These are phyloP conservation scores for Drosophila ananassae DNA, from an alignment of 1,140 invertebrate genomes.

Conservation along the genomic window DNA sequence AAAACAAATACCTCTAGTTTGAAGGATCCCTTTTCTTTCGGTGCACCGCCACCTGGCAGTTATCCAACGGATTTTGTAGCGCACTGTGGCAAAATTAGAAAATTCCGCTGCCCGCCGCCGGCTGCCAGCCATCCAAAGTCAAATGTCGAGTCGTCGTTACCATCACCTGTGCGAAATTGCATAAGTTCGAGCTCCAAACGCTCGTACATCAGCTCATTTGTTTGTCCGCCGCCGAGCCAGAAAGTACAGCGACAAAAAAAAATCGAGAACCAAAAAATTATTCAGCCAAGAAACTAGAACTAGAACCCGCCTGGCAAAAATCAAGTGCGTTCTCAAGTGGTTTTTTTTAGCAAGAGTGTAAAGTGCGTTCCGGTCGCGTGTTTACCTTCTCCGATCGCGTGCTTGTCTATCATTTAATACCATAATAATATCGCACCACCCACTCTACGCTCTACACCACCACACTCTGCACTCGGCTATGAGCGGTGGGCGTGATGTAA, in stretches of 20 bases:
- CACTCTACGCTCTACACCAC: neutral
- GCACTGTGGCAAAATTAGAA: slow-evolving; percentile 66
- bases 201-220: slow-evolving; percentile 69
- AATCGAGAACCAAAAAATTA: neutral
- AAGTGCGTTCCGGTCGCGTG: slow-evolving; percentile 77
- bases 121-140: slow-evolving; percentile 60
- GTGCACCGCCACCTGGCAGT: slow-evolving; percentile 67
- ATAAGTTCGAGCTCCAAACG: slow-evolving; percentile 68
- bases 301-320: slow-evolving; percentile 8
- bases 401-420: slow-evolving; percentile 39
- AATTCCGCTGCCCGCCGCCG: slow-evolving; percentile 35
- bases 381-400: slow-evolving; percentile 60
- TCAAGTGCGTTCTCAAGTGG: slow-evolving; percentile 55
- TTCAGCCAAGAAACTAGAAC: slow-evolving; percentile 11
- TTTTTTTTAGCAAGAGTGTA: slow-evolving; percentile 34
- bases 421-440: slow-evolving; percentile 1
- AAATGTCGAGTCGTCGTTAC: slow-evolving; percentile 69
- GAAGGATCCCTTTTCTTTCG: neutral
- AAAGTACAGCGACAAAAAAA: slow-evolving; percentile 15
- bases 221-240: slow-evolving; percentile 49
- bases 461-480: slow-evolving; percentile 1
- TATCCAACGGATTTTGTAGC: slow-evolving; percentile 68
- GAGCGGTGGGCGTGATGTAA: slow-evolving; percentile 77
- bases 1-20: neutral
- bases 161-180: slow-evolving; percentile 70